Conservation (phyloP, 35 echinoderm and acorn worm species). For the Nesometra sesokonis region DNA sequence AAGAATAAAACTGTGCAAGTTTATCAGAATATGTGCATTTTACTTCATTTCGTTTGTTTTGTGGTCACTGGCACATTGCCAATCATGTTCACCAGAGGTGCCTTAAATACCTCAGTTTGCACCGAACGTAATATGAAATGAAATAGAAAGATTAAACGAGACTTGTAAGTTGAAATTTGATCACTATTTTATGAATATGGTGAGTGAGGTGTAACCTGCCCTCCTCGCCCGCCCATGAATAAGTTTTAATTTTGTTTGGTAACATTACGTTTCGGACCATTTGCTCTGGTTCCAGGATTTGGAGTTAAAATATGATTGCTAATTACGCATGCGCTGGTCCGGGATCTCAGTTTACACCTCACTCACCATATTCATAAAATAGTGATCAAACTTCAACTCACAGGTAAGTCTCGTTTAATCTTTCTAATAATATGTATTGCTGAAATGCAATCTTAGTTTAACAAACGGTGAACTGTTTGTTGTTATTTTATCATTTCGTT, state of each 20-base stretch:
- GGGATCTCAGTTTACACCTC: background rate
- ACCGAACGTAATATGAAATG: background rate
- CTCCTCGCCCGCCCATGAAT: background rate
- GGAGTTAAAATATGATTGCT: background rate
- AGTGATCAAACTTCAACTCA: too few relatives aligned
- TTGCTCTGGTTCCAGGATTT: background rate
- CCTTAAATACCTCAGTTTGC: too few relatives aligned
- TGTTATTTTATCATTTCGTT: too few relatives aligned
- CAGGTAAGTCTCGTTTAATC: background rate
- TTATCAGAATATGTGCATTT: background rate
- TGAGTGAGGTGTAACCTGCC: background rate
- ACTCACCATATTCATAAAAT: background rate
- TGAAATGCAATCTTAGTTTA: too few relatives aligned
- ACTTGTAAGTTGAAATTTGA: background rate
- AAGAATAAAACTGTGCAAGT: background rate
- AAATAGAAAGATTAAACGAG: background rate
- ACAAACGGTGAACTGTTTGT: too few relatives aligned
- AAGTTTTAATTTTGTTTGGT: background rate
- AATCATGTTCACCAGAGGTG: too few relatives aligned
- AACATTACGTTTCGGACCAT: background rate
- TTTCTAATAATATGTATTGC: too few relatives aligned
- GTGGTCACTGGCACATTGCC: too few relatives aligned
- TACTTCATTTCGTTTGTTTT: background rate
- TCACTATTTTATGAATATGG: constrained; percentile 1
- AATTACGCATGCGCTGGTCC: background rate